phyloP scores from a whole-genome alignment of 2,113 vertebrate species.

The Scartelaos histophorus region DNA sequence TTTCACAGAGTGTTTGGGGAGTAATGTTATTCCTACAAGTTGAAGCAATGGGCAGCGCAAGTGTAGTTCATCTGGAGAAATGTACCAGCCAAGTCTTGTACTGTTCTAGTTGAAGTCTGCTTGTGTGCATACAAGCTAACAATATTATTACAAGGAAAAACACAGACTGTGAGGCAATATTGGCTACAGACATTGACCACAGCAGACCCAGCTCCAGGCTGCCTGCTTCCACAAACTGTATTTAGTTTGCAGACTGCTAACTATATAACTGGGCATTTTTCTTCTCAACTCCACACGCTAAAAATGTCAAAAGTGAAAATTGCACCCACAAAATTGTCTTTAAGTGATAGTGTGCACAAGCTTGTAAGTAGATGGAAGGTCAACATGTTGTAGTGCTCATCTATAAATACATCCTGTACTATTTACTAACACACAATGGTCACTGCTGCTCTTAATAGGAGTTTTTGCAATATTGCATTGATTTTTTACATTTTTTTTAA shows the following conservation, averaged over 20 bases:
- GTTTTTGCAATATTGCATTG: too few species aligned
- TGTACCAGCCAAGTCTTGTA: conserved; percentile 1
- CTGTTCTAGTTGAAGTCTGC: conserved; percentile 2
- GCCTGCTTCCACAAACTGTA: conserved; percentile 27
- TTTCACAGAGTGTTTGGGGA: conserved; percentile 8
- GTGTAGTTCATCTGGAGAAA: conserved; percentile 6
- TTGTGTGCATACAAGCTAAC: conserved; percentile 1
- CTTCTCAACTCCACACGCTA: conserved; percentile 13
- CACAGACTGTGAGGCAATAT: conserved; percentile 19
- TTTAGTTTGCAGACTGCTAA: conserved; percentile 31
- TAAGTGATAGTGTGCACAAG: neutral
- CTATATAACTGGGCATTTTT: conserved; percentile 31
- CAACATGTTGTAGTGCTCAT: neutral
- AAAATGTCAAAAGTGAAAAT: conserved; percentile 26
- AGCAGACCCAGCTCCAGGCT: conserved; percentile 25
- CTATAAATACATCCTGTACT: neutral
- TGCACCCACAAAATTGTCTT: neutral
- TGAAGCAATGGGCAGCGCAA: neutral
- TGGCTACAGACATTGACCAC: conserved; percentile 22
- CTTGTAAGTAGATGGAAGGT: conserved; percentile 4
- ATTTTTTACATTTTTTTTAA: too few species aligned
- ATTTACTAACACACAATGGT: neutral
- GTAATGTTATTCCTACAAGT: conserved; percentile 4
- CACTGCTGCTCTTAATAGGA: neutral
- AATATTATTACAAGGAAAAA: conserved; percentile 6